Evolutionary conservation across 2,113 vertebrate genomes (phyloP).

Genomic region (Sorex fumeus): DNA sequence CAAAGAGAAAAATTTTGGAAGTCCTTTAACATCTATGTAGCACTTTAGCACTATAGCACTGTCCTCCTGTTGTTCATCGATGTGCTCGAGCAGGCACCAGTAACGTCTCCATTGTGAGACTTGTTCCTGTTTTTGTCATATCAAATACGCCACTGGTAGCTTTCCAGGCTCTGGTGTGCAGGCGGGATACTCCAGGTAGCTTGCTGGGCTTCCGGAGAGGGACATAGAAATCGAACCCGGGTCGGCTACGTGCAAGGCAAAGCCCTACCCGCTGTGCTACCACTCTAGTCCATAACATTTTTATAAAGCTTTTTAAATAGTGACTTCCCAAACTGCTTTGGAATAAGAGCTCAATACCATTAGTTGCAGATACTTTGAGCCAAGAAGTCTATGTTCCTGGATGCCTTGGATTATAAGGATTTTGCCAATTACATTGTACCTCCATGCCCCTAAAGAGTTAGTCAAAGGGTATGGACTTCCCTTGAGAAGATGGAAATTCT

Average conservation of each 20-base stretch:
- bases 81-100: too few species aligned
- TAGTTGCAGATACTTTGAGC: conserved; percentile 6
- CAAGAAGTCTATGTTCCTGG: conserved; percentile 17
- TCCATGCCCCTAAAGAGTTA: conserved; percentile 23
- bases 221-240: too few species aligned
- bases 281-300: background rate
- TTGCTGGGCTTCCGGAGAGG: too few species aligned
- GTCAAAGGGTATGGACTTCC: background rate
- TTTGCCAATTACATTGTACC: conserved; percentile 30
- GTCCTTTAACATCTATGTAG: conserved; percentile 22
- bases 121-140: too few species aligned
- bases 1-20: conserved; percentile 34
- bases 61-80: too few species aligned
- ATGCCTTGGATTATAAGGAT: background rate
- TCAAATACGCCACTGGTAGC: too few species aligned
- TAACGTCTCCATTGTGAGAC: too few species aligned
- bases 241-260: too few species aligned
- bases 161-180: too few species aligned
- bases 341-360: background rate
- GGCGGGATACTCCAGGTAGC: too few species aligned
- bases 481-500: background rate
- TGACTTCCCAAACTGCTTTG: background rate
- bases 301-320: conserved; percentile 10
- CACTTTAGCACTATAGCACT: too few species aligned
- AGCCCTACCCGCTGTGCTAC: too few species aligned